Evolutionary conservation across 2,113 vertebrate species (phyloP).

Genomic region (Scomber japonicus): DNA sequence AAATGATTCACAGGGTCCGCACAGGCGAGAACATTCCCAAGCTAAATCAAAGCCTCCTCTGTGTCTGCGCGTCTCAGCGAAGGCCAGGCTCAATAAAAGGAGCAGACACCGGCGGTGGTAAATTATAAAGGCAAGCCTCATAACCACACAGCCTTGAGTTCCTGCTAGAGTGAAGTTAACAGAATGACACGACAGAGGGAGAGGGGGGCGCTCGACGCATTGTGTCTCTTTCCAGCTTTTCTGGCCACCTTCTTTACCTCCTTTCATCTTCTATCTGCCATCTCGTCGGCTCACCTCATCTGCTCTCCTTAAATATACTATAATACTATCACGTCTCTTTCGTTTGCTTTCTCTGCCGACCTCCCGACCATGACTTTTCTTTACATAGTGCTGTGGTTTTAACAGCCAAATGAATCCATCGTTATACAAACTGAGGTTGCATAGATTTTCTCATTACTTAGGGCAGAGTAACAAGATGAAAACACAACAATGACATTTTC

Average conservation of each 20-base stretch:
- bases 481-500: no score
- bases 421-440: no score
- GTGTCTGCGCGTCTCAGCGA: slow-evolving; percentile 68
- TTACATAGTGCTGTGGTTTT: background rate
- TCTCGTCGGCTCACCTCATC: background rate
- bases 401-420: background rate
- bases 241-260: background rate
- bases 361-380: background rate
- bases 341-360: background rate
- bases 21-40: slow-evolving; percentile 55
- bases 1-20: slow-evolving; percentile 62
- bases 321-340: background rate
- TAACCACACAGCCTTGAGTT: slow-evolving; percentile 65
- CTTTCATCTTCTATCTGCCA: slow-evolving; percentile 22
- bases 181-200: slow-evolving; percentile 42
- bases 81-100: slow-evolving; percentile 77
- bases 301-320: background rate
- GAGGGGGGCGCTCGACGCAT: slow-evolving; percentile 9
- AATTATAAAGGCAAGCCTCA: slow-evolving; percentile 70
- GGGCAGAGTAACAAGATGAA: no score
- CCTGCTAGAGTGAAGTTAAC: slow-evolving; percentile 52
- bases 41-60: slow-evolving; percentile 76
- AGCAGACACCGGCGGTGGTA: slow-evolving; percentile 54
- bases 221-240: slow-evolving; percentile 37
- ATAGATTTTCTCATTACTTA: no score